These are phyloP conservation scores for Poecilia wingei DNA, from an alignment of 2,797 vertebrate species.

Conservation along the genomic window DNA sequence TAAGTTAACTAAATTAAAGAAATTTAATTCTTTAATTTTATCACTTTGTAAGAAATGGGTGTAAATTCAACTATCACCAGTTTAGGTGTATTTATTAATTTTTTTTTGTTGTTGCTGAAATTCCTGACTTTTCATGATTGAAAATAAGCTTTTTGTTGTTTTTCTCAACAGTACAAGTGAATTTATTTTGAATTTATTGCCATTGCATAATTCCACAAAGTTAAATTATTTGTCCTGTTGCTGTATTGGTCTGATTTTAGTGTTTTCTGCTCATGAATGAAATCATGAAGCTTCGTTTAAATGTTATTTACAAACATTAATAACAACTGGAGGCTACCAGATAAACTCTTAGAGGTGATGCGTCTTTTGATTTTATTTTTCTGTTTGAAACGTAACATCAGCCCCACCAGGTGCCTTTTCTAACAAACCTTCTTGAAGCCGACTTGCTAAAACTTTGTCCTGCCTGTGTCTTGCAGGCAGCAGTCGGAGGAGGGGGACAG, in stretches of 20 bases:
- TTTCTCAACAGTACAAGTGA: background rate
- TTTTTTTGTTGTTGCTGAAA: too few relatives aligned
- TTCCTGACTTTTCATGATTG: too few relatives aligned
- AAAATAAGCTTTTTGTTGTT: background rate
- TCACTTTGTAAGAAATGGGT: too few relatives aligned
- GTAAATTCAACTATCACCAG: too few relatives aligned
- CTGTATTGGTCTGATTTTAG: background rate
- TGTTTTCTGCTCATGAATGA: background rate
- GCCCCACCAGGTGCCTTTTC: background rate
- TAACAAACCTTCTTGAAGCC: background rate
- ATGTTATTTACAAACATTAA: background rate
- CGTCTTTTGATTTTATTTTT: background rate
- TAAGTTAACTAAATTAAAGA: too few relatives aligned
- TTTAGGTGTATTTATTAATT: too few relatives aligned
- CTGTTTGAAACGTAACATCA: background rate
- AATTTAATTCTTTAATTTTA: too few relatives aligned
- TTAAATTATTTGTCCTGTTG: background rate
- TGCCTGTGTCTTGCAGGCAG: constrained; percentile 75
- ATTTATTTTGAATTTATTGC: background rate
- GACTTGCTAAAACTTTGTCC: background rate
- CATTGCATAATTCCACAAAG: background rate
- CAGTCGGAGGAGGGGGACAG: constrained; percentile 92
- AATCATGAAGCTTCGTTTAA: background rate
- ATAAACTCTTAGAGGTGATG: background rate
- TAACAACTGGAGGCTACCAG: background rate